These are phyloP conservation scores for Rhinoptilus africanus DNA, from an alignment of 2,113 vertebrate genomes.

Conservation along the genomic window DNA sequence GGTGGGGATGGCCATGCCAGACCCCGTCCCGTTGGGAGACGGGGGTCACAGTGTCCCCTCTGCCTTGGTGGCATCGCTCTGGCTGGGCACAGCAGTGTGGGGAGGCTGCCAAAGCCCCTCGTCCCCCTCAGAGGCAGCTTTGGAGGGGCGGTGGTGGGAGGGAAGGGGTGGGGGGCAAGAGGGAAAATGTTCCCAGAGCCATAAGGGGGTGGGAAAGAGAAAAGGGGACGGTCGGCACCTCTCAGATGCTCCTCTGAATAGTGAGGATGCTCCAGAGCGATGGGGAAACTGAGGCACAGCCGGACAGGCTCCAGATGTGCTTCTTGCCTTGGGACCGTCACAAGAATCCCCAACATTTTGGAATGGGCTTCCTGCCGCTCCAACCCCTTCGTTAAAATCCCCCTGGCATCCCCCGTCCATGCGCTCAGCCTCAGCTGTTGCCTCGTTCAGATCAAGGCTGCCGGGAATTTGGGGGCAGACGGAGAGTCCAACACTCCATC, in stretches of 20 bases:
- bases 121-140: fast-evolving
- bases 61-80: neutral
- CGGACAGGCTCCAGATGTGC: neutral
- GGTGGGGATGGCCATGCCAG: neutral
- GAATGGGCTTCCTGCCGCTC: fast-evolving
- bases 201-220: neutral
- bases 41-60: neutral
- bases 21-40: fast-evolving
- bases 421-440: neutral
- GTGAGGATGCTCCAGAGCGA: fast-evolving
- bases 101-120: neutral
- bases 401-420: neutral
- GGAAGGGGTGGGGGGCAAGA: neutral
- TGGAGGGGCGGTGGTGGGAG: neutral
- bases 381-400: fast-evolving
- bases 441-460: fast-evolving
- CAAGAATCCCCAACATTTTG: neutral
- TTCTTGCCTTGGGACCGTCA: fast-evolving
- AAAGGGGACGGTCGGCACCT: neutral
- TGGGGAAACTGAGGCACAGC: neutral
- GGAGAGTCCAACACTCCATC: fast-evolving
- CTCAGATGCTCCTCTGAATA: neutral
- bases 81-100: fast-evolving
- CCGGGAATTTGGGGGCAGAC: neutral
- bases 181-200: neutral